Conservation (phyloP, 2,113 vertebrate genomes). For the Ptilorrhoa leucosticta region DNA sequence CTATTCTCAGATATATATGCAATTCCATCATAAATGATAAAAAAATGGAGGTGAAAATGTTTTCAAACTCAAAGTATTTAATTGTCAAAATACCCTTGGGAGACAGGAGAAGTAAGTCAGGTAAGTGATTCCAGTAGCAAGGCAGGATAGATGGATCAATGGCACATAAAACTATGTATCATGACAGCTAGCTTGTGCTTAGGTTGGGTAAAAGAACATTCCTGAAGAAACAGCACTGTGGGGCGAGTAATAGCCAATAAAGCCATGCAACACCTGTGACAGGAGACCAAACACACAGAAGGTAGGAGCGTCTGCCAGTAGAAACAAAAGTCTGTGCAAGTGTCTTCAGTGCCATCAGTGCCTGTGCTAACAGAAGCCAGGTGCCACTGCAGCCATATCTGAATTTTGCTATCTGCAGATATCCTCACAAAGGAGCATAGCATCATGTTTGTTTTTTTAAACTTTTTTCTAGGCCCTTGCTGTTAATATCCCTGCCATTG, state of each 20-base stretch:
- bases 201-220: neutral
- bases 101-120: neutral
- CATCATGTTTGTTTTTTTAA: accelerated
- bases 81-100: neutral
- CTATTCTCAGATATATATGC: neutral
- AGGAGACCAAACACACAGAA: neutral
- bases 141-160: neutral
- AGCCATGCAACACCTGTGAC: neutral
- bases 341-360: neutral
- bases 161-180: neutral
- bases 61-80: neutral
- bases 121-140: neutral
- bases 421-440: neutral
- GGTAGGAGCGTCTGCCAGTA: neutral
- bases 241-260: neutral
- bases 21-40: neutral
- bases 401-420: neutral
- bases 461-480: neutral
- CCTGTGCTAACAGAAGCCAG: neutral
- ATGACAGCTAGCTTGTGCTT: neutral
- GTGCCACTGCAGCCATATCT: neutral
- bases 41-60: neutral
- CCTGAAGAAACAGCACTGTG: neutral
- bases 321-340: neutral
- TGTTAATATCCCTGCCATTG: neutral